Evolutionary conservation across 2,888 invertebrate species (phyloP), one percentile per base, ranked within the genome.

Genomic region (Junonia oenone): DNA sequence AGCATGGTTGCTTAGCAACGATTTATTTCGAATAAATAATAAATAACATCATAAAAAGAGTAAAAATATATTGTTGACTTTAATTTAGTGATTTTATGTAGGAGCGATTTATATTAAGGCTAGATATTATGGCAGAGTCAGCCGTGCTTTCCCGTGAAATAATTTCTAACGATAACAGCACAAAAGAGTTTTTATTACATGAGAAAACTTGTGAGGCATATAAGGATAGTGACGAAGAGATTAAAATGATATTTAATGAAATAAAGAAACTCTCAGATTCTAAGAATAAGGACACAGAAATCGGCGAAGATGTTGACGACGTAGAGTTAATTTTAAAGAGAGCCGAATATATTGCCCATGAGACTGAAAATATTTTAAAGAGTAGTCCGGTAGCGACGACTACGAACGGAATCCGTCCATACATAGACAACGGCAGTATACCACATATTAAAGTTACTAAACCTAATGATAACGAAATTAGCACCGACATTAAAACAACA

Each of bases 201-300:
- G 90, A 90, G 68, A 87, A 84, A 65, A 75, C 74, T 55, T 89
- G 90, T 62, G 87, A 85, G 63, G 71, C 72, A 2, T 83, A 74
- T 56, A 89, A 82, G 63, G 89, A 82, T 52, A 88, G 85, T 45
- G 92, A 92, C 64, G 90, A 92, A 48, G 94, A 94, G 78, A 92
- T 94, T 6, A 93, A 92, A 64, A 92, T 91, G 77, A 93, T 94
- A 73, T 92, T 94, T 65, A 93, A 91, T 68, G 94, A 94, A 81
- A 93, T 94, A 2, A 93, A 92, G 63, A 92, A 93, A 61, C 73
- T 93, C 43, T 85, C 92, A 31, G 75, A 72, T 27, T 58, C 60
- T 45, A 75, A 73, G 56, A 73, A 69, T 33, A 72, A 73, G 38
- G 78, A 77, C 54, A 75, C 69, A 38, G 68, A 76, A 22, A 64